Percentiles rank a stretch among this genome's conserved stretches.
These are phyloP conservation scores for Geopemphigus sp. DNA, from an alignment of 1,140 invertebrate species.

Conservation along the genomic window DNA sequence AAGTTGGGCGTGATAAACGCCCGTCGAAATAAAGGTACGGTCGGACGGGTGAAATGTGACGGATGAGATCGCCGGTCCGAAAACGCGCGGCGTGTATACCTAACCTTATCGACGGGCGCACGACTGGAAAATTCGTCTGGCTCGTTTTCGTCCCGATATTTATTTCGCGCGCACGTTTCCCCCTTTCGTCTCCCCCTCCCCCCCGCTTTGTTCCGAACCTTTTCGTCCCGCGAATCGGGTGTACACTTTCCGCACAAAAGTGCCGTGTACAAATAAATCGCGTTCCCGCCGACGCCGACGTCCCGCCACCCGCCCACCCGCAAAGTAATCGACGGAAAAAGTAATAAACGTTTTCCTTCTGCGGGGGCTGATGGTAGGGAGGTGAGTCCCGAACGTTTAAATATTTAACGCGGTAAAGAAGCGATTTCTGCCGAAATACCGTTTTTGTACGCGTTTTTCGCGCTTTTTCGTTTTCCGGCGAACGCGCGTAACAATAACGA, in stretches of 20 bases:
- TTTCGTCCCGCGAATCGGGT: not conserved
- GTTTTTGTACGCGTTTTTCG: not conserved
- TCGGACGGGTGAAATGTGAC: constrained; percentile 45
- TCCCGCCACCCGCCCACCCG: not conserved
- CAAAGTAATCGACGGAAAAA: not conserved
- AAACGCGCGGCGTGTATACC: constrained; percentile 22
- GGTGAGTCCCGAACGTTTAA: not conserved
- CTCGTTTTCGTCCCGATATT: too few species aligned
- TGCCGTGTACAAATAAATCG: constrained; percentile 14
- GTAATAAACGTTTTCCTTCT: constrained; percentile 4
- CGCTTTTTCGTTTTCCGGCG: not conserved
- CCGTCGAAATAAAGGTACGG: too few species aligned
- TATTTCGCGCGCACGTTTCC: too few species aligned
- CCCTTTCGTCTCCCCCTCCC: too few species aligned
- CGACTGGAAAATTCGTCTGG: constrained; percentile 40
- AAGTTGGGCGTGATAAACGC: too few species aligned
- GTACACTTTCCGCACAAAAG: constrained; percentile 19
- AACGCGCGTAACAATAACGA: too few species aligned
- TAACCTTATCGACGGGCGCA: constrained; percentile 42
- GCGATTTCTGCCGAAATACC: not conserved
- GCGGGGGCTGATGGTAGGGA: too few species aligned
- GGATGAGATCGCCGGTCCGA: constrained; percentile 39
- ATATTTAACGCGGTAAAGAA: not conserved
- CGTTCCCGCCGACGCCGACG: not conserved
- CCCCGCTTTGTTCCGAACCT: too few species aligned